A percentile compares a stretch with the other conserved stretches of the same genome.
Conservation (phyloP, 1,140 invertebrate genomes). For the Dendroctonus ponderosae region DNA sequence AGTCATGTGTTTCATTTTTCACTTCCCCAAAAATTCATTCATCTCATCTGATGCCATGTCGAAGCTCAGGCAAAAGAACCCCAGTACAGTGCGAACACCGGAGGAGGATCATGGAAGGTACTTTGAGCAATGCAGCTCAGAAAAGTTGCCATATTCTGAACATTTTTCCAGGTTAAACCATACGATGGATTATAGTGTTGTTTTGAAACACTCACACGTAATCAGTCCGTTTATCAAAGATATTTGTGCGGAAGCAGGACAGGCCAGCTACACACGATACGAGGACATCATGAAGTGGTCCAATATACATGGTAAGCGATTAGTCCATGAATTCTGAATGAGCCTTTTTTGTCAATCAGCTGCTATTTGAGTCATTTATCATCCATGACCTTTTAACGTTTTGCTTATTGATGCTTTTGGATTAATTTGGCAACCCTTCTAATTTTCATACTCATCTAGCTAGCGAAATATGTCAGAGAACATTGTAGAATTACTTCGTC, state of each 20-base stretch:
- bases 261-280: conserved; percentile 74
- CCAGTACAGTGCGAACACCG: conserved; percentile 63
- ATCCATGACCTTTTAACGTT: no score
- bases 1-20: conserved; percentile 88
- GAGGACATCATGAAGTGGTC: conserved; percentile 77
- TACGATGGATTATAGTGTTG: conserved; percentile 78
- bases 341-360: no score
- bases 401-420: no score
- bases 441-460: no score
- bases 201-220: conserved; percentile 63
- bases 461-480: no score
- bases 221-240: conserved; percentile 73
- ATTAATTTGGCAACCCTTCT: no score
- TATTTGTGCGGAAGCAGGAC: conserved; percentile 73
- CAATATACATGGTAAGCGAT: conserved; percentile 65
- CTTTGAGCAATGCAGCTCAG: not conserved
- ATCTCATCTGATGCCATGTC: conserved; percentile 95
- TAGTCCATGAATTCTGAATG: no score
- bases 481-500: no score
- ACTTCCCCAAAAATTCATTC: conserved; percentile 87
- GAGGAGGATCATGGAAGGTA: conserved; percentile 78
- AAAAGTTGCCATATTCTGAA: not conserved
- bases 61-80: conserved; percentile 87
- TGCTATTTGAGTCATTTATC: no score
- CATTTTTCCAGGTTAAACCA: conserved; percentile 59